phyloP scores from a whole-genome alignment of 2,888 invertebrate species.

The Calameuta filiformis region DNA sequence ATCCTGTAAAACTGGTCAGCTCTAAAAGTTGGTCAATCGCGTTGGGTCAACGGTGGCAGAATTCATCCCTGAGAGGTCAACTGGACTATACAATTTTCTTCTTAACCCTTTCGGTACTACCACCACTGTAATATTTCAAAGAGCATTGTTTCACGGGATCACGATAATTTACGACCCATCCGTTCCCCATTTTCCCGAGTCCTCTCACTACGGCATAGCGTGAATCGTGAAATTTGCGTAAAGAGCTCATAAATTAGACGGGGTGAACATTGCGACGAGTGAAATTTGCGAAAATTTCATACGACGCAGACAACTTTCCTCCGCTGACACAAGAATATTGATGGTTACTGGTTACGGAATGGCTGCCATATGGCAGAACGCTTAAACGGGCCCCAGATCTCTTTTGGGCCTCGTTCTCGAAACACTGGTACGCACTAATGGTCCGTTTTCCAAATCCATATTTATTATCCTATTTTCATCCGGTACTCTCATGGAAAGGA shows the following conservation, averaged over 20 bases:
- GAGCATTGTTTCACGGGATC: conserved; percentile 35
- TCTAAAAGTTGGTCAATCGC: conserved; percentile 3
- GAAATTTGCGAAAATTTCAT: conserved; percentile 41
- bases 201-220: not conserved
- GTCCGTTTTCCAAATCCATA: conserved; percentile 20
- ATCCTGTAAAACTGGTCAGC: not conserved
- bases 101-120: conserved; percentile 29
- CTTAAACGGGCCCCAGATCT: not conserved
- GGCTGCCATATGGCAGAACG: conserved; percentile 16
- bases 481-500: not conserved
- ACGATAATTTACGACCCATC: conserved; percentile 31
- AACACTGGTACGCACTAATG: not conserved
- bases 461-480: conserved; percentile 26
- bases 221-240: conserved; percentile 9
- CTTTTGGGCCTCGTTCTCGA: not conserved
- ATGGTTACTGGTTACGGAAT: conserved; percentile 25
- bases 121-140: conserved; percentile 28
- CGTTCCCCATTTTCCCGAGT: conserved; percentile 14
- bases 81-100: conserved; percentile 5
- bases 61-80: not conserved
- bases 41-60: not conserved
- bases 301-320: not conserved
- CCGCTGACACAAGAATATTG: conserved; percentile 23
- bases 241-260: conserved; percentile 9
- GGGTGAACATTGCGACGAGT: conserved; percentile 27